These are phyloP conservation scores for Cephus sareptanus DNA, from an alignment of 2,888 invertebrate species.

Conservation along the genomic window DNA sequence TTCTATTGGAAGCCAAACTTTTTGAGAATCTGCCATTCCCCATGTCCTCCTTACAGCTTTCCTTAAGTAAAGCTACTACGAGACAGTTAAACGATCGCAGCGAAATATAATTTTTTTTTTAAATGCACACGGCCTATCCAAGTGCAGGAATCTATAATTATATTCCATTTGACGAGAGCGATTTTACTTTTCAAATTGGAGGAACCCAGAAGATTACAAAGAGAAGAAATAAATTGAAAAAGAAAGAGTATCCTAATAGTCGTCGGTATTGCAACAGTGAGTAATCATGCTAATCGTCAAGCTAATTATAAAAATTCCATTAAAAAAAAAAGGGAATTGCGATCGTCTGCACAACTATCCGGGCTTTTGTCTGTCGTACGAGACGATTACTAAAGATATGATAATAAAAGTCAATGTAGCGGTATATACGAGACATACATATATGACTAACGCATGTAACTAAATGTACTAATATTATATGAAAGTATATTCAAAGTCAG, in stretches of 20 bases:
- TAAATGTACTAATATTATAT: slow-evolving; percentile 27
- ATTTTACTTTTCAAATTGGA: not conserved
- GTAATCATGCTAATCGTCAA: not conserved
- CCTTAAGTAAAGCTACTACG: not conserved
- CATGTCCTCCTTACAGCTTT: not conserved
- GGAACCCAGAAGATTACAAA: not conserved
- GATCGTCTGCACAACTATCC: not conserved
- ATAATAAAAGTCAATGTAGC: slow-evolving; percentile 33
- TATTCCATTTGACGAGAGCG: not conserved
- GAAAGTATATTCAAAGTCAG: slow-evolving; percentile 25
- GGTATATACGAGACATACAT: slow-evolving; percentile 20
- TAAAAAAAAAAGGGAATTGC: not conserved
- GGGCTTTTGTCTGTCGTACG: slow-evolving; percentile 16
- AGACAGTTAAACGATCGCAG: not conserved
- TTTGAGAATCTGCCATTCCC: not conserved
- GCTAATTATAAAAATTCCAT: not conserved
- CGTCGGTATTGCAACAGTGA: not conserved
- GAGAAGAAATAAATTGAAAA: not conserved
- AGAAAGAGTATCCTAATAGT: not conserved
- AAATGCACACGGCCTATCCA: not conserved
- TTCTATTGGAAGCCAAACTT: not conserved
- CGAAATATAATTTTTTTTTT: not conserved
- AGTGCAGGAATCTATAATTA: not conserved
- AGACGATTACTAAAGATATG: slow-evolving; percentile 18
- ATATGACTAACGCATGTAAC: slow-evolving; percentile 18